Evolutionary conservation across 23 tunicate species (phyloP).

Genomic region (Corella eumyota): DNA sequence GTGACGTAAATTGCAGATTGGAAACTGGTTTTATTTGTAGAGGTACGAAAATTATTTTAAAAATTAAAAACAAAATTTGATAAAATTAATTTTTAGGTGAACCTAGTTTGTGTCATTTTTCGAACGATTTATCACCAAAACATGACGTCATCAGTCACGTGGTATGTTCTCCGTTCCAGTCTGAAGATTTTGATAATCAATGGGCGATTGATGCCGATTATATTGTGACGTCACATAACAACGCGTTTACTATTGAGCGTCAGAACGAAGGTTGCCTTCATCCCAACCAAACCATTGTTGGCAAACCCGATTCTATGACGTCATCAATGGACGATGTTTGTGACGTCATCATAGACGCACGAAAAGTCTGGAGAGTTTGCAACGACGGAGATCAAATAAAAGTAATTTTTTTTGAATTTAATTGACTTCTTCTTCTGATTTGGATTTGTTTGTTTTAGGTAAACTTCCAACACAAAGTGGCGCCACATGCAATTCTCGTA

Average conservation of each 20-base stretch:
- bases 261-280: not conserved
- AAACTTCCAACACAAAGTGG: not conserved
- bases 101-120: constrained; percentile 1
- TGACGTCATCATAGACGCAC: constrained; percentile 1
- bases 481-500: not conserved
- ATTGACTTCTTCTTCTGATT: too few species aligned
- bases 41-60: too few species aligned
- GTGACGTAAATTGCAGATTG: constrained; percentile 1
- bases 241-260: constrained; percentile 3
- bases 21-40: constrained; percentile 18
- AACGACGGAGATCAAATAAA: not conserved
- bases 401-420: too few species aligned
- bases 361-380: not conserved
- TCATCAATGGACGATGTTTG: not conserved
- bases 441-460: constrained; percentile 8
- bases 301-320: not conserved
- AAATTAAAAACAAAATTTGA: too few species aligned
- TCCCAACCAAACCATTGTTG: constrained; percentile 1
- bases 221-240: not conserved
- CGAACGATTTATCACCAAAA: not conserved
- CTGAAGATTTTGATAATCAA: not conserved
- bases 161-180: not conserved
- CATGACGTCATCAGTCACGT: not conserved
- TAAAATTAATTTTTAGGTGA: not conserved
- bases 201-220: not conserved